Conservation (phyloP, 2,888 invertebrate species). For the Sphaerophoria taeniata region DNA sequence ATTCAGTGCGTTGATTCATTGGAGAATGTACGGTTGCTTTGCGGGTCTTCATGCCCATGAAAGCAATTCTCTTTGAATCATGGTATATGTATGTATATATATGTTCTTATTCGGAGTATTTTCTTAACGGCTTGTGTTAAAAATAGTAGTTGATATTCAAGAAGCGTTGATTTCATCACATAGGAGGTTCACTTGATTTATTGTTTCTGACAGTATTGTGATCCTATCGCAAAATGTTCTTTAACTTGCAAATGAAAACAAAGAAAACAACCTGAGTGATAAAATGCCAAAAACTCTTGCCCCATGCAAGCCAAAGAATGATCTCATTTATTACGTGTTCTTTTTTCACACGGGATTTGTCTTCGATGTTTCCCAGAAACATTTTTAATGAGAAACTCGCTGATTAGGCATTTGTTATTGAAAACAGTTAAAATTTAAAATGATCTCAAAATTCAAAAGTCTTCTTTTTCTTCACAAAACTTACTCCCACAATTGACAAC, state of each 20-base stretch:
- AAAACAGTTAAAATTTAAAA: too few relatives aligned
- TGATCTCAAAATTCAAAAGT: too few relatives aligned
- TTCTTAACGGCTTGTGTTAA: conserved; percentile 37
- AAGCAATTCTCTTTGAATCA: conserved; percentile 16
- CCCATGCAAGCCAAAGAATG: too few relatives aligned
- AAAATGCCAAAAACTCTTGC: too few relatives aligned
- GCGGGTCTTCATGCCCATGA: conserved; percentile 47
- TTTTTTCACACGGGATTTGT: too few relatives aligned
- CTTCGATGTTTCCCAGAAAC: too few relatives aligned
- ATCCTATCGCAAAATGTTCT: conserved; percentile 46
- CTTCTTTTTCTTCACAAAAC: not conserved
- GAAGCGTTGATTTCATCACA: conserved; percentile 65
- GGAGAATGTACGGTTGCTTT: conserved; percentile 67
- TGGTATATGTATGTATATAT: conserved; percentile 20
- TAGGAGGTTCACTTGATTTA: conserved; percentile 61
- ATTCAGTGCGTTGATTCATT: conserved; percentile 65
- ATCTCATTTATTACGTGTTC: too few relatives aligned
- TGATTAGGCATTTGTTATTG: too few relatives aligned
- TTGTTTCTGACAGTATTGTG: conserved; percentile 64
- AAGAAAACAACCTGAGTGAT: too few relatives aligned
- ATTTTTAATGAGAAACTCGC: too few relatives aligned
- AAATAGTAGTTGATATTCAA: conserved; percentile 13
- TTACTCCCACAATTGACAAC: conserved; percentile 19
- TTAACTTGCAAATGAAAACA: not conserved
- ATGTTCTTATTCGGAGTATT: conserved; percentile 22